Evolutionary conservation across 2,113 vertebrate species (phyloP).

Genomic region (Cyanoderma ruficeps): DNA sequence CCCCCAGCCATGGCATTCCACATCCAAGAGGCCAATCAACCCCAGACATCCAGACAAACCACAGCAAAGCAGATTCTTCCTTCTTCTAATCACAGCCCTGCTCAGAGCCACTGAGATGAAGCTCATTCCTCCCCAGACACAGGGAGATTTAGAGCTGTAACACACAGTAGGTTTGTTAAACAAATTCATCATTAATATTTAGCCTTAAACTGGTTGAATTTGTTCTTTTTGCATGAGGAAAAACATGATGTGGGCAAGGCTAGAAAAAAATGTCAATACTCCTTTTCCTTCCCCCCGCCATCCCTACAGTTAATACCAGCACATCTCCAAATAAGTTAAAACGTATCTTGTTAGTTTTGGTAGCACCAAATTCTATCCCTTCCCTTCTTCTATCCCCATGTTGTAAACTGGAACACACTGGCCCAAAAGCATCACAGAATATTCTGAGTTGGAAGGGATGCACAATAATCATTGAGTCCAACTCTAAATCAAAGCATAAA

Average conservation of each 20-base stretch:
- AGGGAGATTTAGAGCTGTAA: background rate
- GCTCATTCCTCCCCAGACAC: background rate
- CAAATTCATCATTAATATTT: background rate
- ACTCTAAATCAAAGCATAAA: background rate
- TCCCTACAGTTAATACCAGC: background rate
- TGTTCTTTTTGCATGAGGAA: background rate
- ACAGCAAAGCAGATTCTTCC: background rate
- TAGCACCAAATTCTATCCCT: constrained; percentile 66
- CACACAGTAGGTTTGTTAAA: background rate
- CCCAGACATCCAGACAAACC: background rate
- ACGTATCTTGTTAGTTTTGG: background rate
- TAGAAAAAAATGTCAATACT: background rate
- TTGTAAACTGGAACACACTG: constrained; percentile 18
- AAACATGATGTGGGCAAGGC: background rate
- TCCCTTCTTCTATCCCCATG: constrained; percentile 21
- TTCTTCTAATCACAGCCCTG: background rate
- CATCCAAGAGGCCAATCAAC: background rate
- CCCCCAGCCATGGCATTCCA: background rate
- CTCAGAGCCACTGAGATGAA: background rate
- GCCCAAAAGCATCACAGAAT: background rate
- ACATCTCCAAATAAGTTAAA: constrained; percentile 23
- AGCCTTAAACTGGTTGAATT: background rate
- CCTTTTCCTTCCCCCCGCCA: rapidly evolving
- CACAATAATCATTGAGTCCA: background rate
- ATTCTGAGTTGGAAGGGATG: background rate